phyloP scores from a whole-genome alignment of 2,797 vertebrate genomes.

The Parauchenoglanis punctatus region DNA sequence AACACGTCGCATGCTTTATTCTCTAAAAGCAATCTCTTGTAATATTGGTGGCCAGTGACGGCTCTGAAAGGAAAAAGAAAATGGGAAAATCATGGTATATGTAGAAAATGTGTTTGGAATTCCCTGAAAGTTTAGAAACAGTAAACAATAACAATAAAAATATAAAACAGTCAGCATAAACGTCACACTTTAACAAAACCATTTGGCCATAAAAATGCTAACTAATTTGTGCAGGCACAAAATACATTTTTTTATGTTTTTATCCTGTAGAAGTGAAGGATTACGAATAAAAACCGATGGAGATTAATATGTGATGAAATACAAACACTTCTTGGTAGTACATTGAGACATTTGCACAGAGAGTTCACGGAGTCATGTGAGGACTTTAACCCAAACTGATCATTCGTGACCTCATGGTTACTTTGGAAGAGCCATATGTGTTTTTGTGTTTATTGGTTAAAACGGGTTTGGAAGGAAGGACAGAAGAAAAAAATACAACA shows the following conservation, averaged over 20 bases:
- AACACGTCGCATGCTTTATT: neutral
- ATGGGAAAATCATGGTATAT: neutral
- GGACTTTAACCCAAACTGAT: constrained; percentile 25
- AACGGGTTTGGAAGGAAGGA: constrained; percentile 44
- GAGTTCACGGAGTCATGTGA: constrained; percentile 42
- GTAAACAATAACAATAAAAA: neutral
- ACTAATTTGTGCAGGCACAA: neutral
- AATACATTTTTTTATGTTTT: neutral
- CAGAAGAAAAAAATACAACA: neutral
- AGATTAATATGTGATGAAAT: constrained; percentile 15
- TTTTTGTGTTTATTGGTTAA: constrained; percentile 37
- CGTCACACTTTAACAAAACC: neutral
- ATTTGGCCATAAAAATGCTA: neutral
- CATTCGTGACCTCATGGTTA: constrained; percentile 47
- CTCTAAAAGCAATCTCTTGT: neutral
- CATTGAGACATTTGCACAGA: constrained; percentile 9
- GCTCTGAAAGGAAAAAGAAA: neutral
- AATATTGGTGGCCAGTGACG: neutral
- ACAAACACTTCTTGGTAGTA: neutral
- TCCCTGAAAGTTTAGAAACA: neutral
- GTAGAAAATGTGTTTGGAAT: neutral
- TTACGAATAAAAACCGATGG: no score
- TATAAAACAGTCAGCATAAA: neutral
- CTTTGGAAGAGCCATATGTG: constrained; percentile 43
- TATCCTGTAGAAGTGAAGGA: neutral